Evolutionary conservation across 2,113 vertebrate species (phyloP).

Genomic region (Salvelinus alpinus): DNA sequence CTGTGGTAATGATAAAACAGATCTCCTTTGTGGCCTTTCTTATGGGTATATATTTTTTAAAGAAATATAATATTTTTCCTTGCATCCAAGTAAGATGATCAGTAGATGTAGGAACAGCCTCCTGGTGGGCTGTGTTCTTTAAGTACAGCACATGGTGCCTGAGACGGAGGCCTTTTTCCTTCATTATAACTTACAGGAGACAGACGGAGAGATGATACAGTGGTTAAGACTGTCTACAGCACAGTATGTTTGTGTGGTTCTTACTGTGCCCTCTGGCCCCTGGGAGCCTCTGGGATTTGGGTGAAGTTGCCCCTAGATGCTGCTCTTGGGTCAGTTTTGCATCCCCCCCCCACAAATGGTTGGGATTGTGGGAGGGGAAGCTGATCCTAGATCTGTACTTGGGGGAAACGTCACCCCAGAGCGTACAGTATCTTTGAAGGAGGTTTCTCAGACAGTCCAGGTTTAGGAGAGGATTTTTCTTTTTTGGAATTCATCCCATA

Average conservation of each 20-base stretch:
- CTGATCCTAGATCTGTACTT: background rate
- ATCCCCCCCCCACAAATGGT: no score
- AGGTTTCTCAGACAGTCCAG: slow-evolving; percentile 22
- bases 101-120: slow-evolving; percentile 39
- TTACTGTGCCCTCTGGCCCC: background rate
- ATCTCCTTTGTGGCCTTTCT: slow-evolving; percentile 69
- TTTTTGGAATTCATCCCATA: background rate
- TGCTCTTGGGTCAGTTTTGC: no score
- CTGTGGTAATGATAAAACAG: slow-evolving; percentile 21
- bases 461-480: slow-evolving; percentile 23
- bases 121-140: slow-evolving; percentile 27
- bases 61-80: slow-evolving; percentile 50
- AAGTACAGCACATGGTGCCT: slow-evolving; percentile 59
- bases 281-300: background rate
- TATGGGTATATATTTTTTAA: slow-evolving; percentile 64
- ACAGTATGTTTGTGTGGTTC: slow-evolving; percentile 11
- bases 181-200: slow-evolving; percentile 38
- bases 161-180: slow-evolving; percentile 56
- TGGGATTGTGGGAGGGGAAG: no score
- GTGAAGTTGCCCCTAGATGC: slow-evolving; percentile 8
- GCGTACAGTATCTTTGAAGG: background rate
- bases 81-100: slow-evolving; percentile 69
- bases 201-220: slow-evolving; percentile 39
- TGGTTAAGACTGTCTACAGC: slow-evolving; percentile 47
- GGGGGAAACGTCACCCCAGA: background rate